Conservation (phyloP, 2,888 invertebrate genomes). For the Gonocerus acuteangulatus region DNA sequence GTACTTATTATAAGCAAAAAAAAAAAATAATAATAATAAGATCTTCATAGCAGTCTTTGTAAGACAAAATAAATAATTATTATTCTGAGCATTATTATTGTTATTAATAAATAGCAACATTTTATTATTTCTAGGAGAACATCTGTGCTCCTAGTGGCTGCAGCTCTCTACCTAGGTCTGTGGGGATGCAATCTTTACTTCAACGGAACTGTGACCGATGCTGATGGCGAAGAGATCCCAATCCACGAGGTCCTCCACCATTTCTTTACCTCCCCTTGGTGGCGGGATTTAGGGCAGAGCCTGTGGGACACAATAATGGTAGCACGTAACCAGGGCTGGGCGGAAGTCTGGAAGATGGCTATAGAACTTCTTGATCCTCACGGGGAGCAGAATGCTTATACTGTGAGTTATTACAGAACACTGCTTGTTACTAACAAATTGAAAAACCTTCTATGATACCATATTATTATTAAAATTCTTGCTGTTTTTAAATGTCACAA, state of each 20-base stretch:
- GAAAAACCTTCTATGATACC: no score
- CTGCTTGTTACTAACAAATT: background rate
- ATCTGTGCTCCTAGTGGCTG: slow-evolving; percentile 52
- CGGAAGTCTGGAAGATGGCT: slow-evolving; percentile 77
- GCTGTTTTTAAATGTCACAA: no score
- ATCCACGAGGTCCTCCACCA: slow-evolving; percentile 80
- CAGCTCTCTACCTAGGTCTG: slow-evolving; percentile 59
- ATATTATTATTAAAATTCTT: no score
- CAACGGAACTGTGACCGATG: slow-evolving; percentile 77
- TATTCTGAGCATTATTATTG: no score
- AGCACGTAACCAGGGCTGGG: slow-evolving; percentile 79
- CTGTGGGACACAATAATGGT: slow-evolving; percentile 67
- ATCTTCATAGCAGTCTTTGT: no score
- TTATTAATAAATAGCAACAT: no score
- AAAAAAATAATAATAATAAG: no score
- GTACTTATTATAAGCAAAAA: no score
- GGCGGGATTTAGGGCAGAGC: slow-evolving; percentile 68
- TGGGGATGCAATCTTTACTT: slow-evolving; percentile 78
- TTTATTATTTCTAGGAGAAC: no score
- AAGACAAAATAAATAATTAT: no score
- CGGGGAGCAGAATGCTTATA: slow-evolving; percentile 83
- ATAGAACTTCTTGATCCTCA: slow-evolving; percentile 80
- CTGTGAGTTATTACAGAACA: slow-evolving; percentile 48
- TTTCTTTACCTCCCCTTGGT: slow-evolving; percentile 80
- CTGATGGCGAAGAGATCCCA: slow-evolving; percentile 78